Base-by-base conservation (phyloP, 2,888 invertebrate species). In the Platycnemis pennipes region DNA sequence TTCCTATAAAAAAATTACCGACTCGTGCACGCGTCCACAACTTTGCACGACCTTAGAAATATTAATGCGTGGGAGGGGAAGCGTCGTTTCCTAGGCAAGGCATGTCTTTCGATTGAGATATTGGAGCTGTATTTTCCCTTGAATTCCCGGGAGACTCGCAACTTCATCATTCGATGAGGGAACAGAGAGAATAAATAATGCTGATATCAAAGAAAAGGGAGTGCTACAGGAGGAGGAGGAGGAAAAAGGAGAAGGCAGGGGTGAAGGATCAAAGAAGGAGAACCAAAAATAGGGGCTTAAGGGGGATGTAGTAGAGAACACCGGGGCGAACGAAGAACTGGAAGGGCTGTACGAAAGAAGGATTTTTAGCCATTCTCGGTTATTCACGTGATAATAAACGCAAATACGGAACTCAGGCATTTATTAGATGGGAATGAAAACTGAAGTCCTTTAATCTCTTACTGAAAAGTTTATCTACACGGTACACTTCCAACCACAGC, bases 101-200 rank as follows among this genome's bases (percentile, higher is more conserved):
- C 63, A 26, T 11, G 37, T 77, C 37, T 37, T 13, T 22, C 26
- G 63, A 63, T 37, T 37, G 77, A 77, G 77, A 77, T 37, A 77
- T n/a, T 37, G 77, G 77, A 77, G 31, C 13, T 77, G 31, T 77
- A 77, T 77, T 77, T 37, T 77, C 37, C 77, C 11, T 11, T 31
- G 63, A 37, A 37, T 77, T 77, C 77, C 77, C 77, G 77, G 37
- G 37, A 13, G 37, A 77, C 77, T 37, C 3, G 31, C 13, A 77
- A 77, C 77, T 77, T n/a, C 37, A 31, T 77, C 77, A 37, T 77
- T 37, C 31, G 37, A 37, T 26, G 77, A 31, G 77, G 37, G 77
- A 77, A 77, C 77, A 77, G 77, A 77, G 77, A 77, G 77, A 77
- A 77, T 77, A 77, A 77, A 77, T 77, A 77, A 77, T 37, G 37